These are phyloP conservation scores for Dolichopus griseipennis DNA, from an alignment of 2,888 invertebrate genomes.

Conservation along the genomic window DNA sequence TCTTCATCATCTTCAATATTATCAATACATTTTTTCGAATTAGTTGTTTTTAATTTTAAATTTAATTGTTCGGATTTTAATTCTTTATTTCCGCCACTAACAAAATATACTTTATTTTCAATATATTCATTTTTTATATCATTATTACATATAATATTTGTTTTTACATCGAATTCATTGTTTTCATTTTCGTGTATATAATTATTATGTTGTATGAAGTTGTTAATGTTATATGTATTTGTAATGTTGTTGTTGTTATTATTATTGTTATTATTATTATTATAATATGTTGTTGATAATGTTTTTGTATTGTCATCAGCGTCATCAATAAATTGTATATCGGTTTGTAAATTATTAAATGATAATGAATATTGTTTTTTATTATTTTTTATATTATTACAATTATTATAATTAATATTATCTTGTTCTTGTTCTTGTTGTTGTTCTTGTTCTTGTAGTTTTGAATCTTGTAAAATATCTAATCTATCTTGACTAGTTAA, in stretches of 20 bases:
- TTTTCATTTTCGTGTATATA: no score
- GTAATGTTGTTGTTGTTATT: conserved; percentile 19
- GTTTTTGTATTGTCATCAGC: background rate
- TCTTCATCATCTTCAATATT: conserved; percentile 13
- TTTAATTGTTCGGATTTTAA: background rate
- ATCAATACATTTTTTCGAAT: background rate
- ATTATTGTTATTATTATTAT: conserved; percentile 16
- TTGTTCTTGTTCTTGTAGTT: conserved; percentile 14
- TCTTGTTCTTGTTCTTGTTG: conserved; percentile 12
- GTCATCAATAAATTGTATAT: background rate
- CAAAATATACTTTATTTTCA: conserved; percentile 10
- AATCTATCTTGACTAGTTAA: conserved; percentile 20
- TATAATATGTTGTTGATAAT: background rate
- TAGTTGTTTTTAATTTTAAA: background rate
- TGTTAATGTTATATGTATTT: background rate
- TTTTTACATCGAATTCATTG: no score
- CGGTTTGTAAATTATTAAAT: background rate
- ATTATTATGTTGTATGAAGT: no score
- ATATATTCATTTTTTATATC: background rate
- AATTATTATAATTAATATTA: conserved; percentile 12
- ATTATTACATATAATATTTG: background rate
- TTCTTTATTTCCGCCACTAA: background rate
- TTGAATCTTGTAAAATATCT: conserved; percentile 15
- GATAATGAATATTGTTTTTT: conserved; percentile 12
- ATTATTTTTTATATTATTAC: conserved; percentile 13